Conservation (phyloP, 64 coral and sea anemone genomes). For the Trachythela sp. region DNA sequence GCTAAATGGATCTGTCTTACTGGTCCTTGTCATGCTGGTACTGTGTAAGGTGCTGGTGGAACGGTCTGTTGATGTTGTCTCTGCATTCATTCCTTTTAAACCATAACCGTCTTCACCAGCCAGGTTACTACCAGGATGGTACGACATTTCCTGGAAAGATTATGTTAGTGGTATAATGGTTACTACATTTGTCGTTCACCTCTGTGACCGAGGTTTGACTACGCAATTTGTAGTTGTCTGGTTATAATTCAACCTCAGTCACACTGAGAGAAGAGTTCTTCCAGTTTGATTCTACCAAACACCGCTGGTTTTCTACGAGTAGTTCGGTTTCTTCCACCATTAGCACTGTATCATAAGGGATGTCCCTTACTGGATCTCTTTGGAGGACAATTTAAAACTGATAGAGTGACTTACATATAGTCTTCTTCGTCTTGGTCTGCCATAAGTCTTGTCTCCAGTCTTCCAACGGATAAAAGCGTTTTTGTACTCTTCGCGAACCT, state of each 20-base stretch:
- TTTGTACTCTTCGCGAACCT: conserved; percentile 88
- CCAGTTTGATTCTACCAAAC: too few relatives aligned
- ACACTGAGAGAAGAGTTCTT: too few relatives aligned
- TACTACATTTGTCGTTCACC: too few relatives aligned
- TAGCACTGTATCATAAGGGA: too few relatives aligned
- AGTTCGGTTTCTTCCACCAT: too few relatives aligned
- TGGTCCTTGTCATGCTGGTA: neutral
- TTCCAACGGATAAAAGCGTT: conserved; percentile 97
- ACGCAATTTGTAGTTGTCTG: too few relatives aligned
- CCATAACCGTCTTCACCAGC: conserved; percentile 15
- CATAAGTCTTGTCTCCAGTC: conserved; percentile 94
- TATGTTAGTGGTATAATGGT: neutral
- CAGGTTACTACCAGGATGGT: neutral
- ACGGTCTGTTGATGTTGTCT: conserved; percentile 10
- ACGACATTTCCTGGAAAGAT: neutral
- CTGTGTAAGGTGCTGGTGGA: conserved; percentile 3
- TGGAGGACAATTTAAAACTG: neutral
- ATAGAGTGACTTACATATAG: conserved; percentile 77
- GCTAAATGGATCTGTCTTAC: conserved; percentile 1
- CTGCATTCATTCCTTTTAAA: neutral
- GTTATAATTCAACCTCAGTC: too few relatives aligned
- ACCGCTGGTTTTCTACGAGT: too few relatives aligned
- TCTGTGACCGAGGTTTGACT: too few relatives aligned
- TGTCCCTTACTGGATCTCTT: too few relatives aligned
- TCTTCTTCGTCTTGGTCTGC: conserved; percentile 62